Conservation (phyloP, 2,888 invertebrate genomes). For the Nephrotoma flavescens region DNA sequence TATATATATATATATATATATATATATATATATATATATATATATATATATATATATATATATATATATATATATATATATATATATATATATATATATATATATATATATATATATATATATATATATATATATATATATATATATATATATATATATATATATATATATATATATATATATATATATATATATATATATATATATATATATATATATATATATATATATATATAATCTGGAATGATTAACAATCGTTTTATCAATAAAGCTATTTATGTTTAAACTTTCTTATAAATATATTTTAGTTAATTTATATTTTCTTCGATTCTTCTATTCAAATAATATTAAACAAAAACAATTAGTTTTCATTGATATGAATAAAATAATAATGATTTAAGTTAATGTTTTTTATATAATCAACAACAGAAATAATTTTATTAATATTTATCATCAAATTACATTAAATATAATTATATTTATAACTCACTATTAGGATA, state of each 20-base stretch:
- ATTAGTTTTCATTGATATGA: background rate
- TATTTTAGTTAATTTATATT: background rate
- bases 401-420: background rate
- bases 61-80: no score
- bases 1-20: no score
- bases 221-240: background rate
- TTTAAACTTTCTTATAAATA: background rate
- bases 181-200: no score
- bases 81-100: no score
- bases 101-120: no score
- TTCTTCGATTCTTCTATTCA: background rate
- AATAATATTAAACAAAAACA: background rate
- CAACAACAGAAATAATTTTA: background rate
- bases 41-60: no score
- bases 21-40: no score
- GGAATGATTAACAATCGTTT: background rate
- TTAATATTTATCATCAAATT: background rate
- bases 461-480: background rate
- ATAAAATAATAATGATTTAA: background rate
- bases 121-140: no score
- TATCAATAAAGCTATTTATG: background rate
- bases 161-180: no score
- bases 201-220: no score
- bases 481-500: background rate
- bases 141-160: no score